phyloP scores from a whole-genome alignment of 1,140 invertebrate species.

The Aleiodes sp. region DNA sequence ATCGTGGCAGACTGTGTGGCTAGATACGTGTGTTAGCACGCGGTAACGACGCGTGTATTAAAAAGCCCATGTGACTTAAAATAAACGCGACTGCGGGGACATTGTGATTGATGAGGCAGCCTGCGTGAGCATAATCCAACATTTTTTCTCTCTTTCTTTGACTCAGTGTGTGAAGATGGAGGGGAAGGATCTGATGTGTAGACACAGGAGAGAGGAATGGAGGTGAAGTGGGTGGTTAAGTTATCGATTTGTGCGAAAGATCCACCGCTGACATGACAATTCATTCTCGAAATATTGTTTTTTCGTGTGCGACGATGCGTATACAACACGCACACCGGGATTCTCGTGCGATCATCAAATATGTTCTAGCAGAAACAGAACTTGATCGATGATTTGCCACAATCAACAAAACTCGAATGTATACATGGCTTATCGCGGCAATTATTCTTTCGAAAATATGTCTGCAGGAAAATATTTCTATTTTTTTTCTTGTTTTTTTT shows the following conservation, averaged over 20 bases:
- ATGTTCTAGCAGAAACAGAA: slow-evolving; percentile 14
- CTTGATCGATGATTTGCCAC: slow-evolving; percentile 38
- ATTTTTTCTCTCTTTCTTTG: too few species aligned
- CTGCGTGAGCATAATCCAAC: background rate
- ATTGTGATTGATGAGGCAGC: slow-evolving; percentile 56
- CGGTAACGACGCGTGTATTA: slow-evolving; percentile 62
- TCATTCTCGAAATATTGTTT: slow-evolving; percentile 1
- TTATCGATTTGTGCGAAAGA: slow-evolving; percentile 17
- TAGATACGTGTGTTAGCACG: slow-evolving; percentile 32
- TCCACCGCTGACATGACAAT: slow-evolving; percentile 15
- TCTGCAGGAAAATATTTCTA: background rate
- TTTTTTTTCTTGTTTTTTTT: background rate
- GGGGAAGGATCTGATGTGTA: background rate
- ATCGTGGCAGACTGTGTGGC: background rate
- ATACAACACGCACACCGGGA: slow-evolving; percentile 2
- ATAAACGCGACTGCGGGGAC: slow-evolving; percentile 49
- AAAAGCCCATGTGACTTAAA: slow-evolving; percentile 57
- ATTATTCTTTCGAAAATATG: background rate
- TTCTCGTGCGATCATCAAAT: slow-evolving; percentile 30
- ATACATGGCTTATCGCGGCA: background rate
- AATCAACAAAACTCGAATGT: background rate
- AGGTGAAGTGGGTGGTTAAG: background rate
- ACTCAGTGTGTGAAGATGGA: background rate
- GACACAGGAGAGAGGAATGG: background rate
- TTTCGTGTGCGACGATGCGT: slow-evolving; percentile 7